Evolutionary conservation across 2,888 invertebrate genomes (phyloP), one percentile per base, ranked within the genome.

Genomic region (Dynastes hyllus): DNA sequence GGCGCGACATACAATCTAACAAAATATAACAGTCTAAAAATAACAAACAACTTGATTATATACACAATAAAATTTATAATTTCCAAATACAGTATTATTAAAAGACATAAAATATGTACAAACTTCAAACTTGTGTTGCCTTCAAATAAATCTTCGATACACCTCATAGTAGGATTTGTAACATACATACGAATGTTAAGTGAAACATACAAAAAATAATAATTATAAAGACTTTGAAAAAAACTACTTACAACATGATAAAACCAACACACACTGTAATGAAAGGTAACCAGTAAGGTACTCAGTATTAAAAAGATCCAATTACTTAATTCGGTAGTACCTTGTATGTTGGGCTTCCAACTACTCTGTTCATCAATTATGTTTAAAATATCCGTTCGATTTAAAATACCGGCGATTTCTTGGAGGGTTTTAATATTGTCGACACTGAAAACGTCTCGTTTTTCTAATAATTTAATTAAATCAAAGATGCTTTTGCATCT

Each of bases 401-500:
- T 55, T 27, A 78, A 16, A 29, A 53, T 13, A 45, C 2, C 11
- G 2, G 82, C 82, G 66, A 87, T 84, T 11, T 83, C 79, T 63
- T 50, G 27, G 13, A 87, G 79, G 45, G 79, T 37, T 5, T 53
- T 40, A 13, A 83, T 76, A 71, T 85, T 79, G 0, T 82, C 79
- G 58, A 79, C 71, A 67, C 83, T 85, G 3, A 87, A 32, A 27
- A 79, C 55, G 78, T 85, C 84, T 61, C 86, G 69, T 81, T 85
- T 87, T 81, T 86, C 84, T 16, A 87, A 81, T 9, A 85, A 67
- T 45, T 73, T 80, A 1, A 87, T 37, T 11, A 87, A 76, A 13
- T 83, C 80, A 0, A 8, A 5, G 1, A 87, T 4, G 45, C 67
- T 84, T 1, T 51, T 80, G 5, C 85, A 83, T 58, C 65, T 69